Evolutionary conservation across 2,888 invertebrate species (phyloP).

Genomic region (Sphecodes monilicornis): DNA sequence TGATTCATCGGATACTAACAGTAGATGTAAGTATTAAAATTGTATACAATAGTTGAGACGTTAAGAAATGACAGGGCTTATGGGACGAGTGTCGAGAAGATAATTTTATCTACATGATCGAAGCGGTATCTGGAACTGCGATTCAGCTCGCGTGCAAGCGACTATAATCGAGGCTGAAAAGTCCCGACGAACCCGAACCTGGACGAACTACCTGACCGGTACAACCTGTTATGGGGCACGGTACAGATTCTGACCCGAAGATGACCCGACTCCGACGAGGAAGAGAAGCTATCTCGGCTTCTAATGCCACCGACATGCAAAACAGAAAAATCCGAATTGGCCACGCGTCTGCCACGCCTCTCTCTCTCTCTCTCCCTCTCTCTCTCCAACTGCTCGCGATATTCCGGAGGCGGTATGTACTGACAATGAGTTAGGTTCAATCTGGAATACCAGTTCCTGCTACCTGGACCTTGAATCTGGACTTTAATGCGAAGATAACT

Average conservation of each 20-base stretch:
- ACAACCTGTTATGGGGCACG: conserved; percentile 80
- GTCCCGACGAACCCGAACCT: conserved; percentile 42
- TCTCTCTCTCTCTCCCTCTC: no score
- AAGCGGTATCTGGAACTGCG: conserved; percentile 47
- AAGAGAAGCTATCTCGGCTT: conserved; percentile 54
- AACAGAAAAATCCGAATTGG: conserved; percentile 65
- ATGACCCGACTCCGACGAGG: conserved; percentile 75
- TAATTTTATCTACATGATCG: conserved; percentile 45
- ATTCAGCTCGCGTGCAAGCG: conserved; percentile 70
- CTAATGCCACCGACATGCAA: conserved; percentile 71
- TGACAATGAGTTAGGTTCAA: not conserved
- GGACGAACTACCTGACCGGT: conserved; percentile 73
- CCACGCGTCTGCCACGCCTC: conserved; percentile 59
- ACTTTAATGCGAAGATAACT: not conserved
- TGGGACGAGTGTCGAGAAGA: not conserved
- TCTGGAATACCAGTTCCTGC: not conserved
- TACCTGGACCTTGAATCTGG: not conserved
- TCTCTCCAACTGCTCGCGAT: not conserved
- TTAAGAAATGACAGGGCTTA: not conserved
- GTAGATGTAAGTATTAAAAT: no score
- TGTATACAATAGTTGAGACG: not conserved
- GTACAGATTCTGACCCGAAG: conserved; percentile 79
- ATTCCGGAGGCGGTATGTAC: not conserved
- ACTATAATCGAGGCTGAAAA: conserved; percentile 63
- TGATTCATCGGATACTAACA: no score